phyloP scores from a whole-genome alignment of 2,797 vertebrate species.

The Falco cherrug region DNA sequence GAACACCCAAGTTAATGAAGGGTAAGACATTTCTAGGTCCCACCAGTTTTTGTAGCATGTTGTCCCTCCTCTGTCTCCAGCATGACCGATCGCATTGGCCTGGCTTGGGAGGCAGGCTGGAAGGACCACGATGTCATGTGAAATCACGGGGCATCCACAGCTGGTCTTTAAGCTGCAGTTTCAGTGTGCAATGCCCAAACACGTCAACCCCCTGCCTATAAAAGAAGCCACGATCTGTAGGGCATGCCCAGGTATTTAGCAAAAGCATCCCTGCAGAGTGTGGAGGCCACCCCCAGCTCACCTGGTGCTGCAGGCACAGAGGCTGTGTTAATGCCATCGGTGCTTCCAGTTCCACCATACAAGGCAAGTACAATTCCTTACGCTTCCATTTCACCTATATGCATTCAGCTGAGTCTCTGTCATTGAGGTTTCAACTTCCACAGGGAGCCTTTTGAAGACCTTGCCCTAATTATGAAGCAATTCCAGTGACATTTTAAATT shows the following conservation, averaged over 20 bases:
- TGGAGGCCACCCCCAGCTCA: background rate
- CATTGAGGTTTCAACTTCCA: background rate
- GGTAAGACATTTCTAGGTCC: background rate
- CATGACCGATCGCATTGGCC: fast-evolving
- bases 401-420: background rate
- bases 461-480: constrained; percentile 53
- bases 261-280: background rate
- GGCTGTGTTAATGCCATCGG: background rate
- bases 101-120: background rate
- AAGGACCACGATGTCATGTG: background rate
- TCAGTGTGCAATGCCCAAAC: too few relatives aligned
- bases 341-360: background rate
- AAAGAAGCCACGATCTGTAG: background rate
- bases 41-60: fast-evolving
- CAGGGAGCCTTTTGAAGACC: constrained; percentile 28
- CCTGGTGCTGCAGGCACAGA: background rate
- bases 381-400: fast-evolving
- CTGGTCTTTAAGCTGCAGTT: background rate
- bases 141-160: background rate
- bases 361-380: background rate
- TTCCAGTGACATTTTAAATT: constrained; percentile 60
- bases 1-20: background rate
- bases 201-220: background rate
- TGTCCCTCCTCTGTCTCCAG: too few relatives aligned
- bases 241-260: background rate